These are phyloP conservation scores for Lampris megalopsis DNA, from an alignment of 2,113 vertebrate genomes.

Conservation along the genomic window DNA sequence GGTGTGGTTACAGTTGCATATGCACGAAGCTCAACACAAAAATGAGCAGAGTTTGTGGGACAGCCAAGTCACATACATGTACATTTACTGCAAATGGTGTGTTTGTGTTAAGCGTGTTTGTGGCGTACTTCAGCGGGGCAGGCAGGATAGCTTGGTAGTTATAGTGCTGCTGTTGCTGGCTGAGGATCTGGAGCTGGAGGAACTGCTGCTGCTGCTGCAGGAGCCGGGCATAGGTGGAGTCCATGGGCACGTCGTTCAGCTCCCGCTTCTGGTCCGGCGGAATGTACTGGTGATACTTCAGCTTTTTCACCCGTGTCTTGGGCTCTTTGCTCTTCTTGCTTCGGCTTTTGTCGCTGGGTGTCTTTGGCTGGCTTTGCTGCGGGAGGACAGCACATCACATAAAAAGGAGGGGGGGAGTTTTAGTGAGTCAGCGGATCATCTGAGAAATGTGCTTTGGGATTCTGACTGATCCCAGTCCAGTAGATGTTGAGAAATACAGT, in stretches of 20 bases:
- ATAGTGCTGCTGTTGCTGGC: slow-evolving; percentile 95
- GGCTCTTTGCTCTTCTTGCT: slow-evolving; percentile 96
- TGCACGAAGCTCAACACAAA: not conserved
- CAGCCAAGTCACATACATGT: not conserved
- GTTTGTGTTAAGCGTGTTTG: slow-evolving; percentile 10
- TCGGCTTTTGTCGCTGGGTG: slow-evolving; percentile 89
- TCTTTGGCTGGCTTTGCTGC: slow-evolving; percentile 93
- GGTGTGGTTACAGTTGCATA: not conserved
- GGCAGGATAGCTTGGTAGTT: slow-evolving; percentile 91
- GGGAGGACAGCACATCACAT: slow-evolving; percentile 14
- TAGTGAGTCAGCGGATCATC: slow-evolving; percentile 47
- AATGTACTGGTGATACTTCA: slow-evolving; percentile 99
- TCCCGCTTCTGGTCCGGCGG: slow-evolving; percentile 97
- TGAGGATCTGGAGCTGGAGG: slow-evolving; percentile 97
- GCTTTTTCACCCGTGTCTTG: slow-evolving; percentile 94
- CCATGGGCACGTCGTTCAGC: slow-evolving; percentile 90
- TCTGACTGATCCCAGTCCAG: slow-evolving; percentile 49
- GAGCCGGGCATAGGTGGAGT: slow-evolving; percentile 94
- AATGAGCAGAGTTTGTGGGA: not conserved
- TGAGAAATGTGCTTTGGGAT: slow-evolving; percentile 37
- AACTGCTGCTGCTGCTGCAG: slow-evolving; percentile 98
- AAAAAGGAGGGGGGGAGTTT: slow-evolving; percentile 21
- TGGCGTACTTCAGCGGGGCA: slow-evolving; percentile 87
- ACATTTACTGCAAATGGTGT: not conserved
- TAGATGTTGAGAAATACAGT: slow-evolving; percentile 36